A percentile compares a stretch with the other conserved stretches of the same genome.
Evolutionary conservation across 2,113 vertebrate genomes (phyloP).

Genomic region (Tauraco erythrolophus): DNA sequence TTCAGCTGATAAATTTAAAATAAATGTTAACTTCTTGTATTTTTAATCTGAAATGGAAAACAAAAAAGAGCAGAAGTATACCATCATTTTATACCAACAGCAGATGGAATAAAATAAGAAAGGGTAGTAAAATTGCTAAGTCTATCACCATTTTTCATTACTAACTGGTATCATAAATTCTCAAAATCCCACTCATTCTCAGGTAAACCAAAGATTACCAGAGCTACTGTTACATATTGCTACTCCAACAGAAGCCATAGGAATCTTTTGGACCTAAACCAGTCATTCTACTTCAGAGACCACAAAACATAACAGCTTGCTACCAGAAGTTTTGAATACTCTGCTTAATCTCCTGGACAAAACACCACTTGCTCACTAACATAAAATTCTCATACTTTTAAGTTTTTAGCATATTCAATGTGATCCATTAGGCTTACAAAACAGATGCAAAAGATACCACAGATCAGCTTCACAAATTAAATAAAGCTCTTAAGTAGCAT

Average conservation of each 20-base stretch:
- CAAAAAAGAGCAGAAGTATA: neutral
- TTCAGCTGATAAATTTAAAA: neutral
- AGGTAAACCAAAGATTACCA: neutral
- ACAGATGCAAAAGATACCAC: neutral
- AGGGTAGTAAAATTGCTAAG: neutral
- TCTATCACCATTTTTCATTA: neutral
- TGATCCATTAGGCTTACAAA: neutral
- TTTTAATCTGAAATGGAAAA: neutral
- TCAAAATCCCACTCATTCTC: neutral
- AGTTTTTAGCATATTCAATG: neutral
- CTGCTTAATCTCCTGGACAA: neutral
- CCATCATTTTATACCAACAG: neutral
- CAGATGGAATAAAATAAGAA: neutral
- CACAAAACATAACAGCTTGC: neutral
- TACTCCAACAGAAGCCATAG: neutral
- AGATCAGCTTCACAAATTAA: neutral
- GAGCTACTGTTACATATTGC: neutral
- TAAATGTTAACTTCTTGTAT: neutral
- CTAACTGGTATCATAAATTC: neutral
- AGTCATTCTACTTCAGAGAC: neutral
- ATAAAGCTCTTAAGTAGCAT: neutral
- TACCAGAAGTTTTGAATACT: neutral
- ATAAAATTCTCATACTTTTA: neutral
- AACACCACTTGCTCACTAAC: neutral
- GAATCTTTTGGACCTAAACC: neutral